These are phyloP conservation scores for Chaetophractus vellerosus DNA, from an alignment of 2,797 vertebrate species.

Conservation along the genomic window DNA sequence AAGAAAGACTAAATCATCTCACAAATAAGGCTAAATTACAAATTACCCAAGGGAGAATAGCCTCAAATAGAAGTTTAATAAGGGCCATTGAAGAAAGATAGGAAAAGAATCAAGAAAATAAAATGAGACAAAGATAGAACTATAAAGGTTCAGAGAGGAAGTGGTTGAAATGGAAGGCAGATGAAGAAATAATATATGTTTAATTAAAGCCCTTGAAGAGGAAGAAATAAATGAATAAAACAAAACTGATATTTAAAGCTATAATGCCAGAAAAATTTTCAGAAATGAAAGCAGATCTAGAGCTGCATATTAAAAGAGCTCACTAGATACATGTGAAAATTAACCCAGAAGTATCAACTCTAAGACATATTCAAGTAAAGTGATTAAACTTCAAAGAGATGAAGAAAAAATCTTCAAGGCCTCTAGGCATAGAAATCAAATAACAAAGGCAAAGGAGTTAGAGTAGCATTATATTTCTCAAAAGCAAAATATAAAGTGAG, in stretches of 20 bases:
- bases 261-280: constrained; percentile 4
- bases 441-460: neutral
- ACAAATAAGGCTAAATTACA: constrained; percentile 65
- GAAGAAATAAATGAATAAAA: neutral
- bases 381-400: constrained; percentile 11
- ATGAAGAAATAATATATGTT: constrained; percentile 1
- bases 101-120: constrained; percentile 41
- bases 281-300: neutral
- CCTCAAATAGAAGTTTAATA: constrained; percentile 46
- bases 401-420: neutral
- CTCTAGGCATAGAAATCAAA: neutral
- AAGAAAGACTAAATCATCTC: constrained; percentile 58
- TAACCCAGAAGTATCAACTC: constrained; percentile 11
- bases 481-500: neutral
- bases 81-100: constrained; percentile 31
- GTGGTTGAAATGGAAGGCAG: constrained; percentile 34
- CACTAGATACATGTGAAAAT: neutral
- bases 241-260: neutral
- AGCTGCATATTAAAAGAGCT: neutral
- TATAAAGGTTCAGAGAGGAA: constrained; percentile 14
- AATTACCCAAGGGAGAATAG: constrained; percentile 40
- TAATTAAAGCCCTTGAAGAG: constrained; percentile 40
- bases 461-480: neutral
- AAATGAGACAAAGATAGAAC: constrained; percentile 20
- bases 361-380: constrained; percentile 15